Conservation (phyloP, 92 coral and sea anemone species). For the Epizoanthus stellaris region DNA sequence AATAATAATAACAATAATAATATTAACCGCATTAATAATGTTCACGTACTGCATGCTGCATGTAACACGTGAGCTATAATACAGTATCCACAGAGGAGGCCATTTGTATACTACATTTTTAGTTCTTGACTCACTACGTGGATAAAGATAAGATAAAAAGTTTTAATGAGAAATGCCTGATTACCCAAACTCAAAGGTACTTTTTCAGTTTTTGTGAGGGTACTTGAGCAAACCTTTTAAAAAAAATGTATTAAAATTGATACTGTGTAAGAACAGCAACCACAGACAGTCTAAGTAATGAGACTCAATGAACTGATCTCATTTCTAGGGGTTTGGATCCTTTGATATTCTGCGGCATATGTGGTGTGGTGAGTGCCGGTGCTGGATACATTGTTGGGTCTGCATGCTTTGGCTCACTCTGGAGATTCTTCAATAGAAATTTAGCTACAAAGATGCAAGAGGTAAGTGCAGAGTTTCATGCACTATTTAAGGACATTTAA, state of each 20-base stretch:
- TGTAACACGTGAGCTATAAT: not conserved
- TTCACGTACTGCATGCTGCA: no score
- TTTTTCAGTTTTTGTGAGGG: no score
- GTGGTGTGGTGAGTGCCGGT: slow-evolving; percentile 98
- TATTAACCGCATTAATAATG: not conserved
- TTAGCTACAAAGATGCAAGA: slow-evolving; percentile 76
- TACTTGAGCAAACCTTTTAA: no score
- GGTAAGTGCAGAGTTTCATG: slow-evolving; percentile 49
- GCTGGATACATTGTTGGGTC: slow-evolving; percentile 89
- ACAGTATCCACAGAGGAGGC: not conserved
- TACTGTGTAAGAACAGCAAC: no score
- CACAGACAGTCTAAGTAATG: no score
- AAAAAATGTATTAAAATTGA: no score
- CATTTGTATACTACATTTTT: no score
- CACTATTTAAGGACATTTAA: no score
- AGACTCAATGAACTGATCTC: not conserved
- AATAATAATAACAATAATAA: no score
- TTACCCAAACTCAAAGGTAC: no score
- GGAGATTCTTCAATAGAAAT: slow-evolving; percentile 90
- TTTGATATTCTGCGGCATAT: slow-evolving; percentile 89
- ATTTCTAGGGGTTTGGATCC: slow-evolving; percentile 94
- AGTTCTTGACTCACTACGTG: no score
- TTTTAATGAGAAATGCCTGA: not conserved
- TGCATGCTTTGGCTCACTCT: slow-evolving; percentile 87
- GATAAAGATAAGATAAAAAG: not conserved